These are phyloP conservation scores for Burhinus oedicnemus DNA, from an alignment of 2,113 vertebrate species.

Conservation along the genomic window DNA sequence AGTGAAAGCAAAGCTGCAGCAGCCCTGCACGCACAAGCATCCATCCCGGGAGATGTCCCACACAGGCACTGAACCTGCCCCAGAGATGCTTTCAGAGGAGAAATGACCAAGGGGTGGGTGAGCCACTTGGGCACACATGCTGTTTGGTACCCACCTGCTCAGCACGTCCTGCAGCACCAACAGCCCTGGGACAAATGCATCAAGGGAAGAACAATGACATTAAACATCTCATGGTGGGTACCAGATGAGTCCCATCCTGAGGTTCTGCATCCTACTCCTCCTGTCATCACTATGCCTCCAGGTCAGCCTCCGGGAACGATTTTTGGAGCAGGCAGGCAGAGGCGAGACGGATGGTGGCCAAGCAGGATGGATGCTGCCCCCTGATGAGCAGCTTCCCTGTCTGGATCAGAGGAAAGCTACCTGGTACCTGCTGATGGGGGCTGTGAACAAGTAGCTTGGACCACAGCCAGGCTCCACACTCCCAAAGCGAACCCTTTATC, in stretches of 20 bases:
- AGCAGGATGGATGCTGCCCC: not conserved
- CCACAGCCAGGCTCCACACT: not conserved
- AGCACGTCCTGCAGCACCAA: not conserved
- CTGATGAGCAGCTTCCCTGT: not conserved
- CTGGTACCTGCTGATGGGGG: not conserved
- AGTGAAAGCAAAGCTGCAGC: not conserved
- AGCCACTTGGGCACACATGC: not conserved
- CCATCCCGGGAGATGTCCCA: not conserved
- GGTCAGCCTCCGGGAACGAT: not conserved
- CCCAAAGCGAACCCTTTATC: not conserved
- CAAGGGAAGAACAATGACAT: not conserved
- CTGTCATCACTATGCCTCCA: not conserved
- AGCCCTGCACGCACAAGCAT: not conserved
- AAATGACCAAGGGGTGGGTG: not conserved
- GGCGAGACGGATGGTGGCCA: rapidly evolving
- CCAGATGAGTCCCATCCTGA: not conserved
- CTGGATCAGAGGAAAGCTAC: not conserved
- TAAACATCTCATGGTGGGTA: not conserved
- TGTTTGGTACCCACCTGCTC: not conserved
- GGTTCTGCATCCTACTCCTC: not conserved
- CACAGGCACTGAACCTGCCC: not conserved
- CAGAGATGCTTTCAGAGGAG: not conserved
- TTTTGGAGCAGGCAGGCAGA: not conserved
- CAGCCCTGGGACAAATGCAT: not conserved
- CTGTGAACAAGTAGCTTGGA: not conserved